Percentiles rank a stretch among this genome's conserved stretches.
Evolutionary conservation across 2,113 vertebrate genomes (phyloP).

Genomic region (Gopherus evgoodei): DNA sequence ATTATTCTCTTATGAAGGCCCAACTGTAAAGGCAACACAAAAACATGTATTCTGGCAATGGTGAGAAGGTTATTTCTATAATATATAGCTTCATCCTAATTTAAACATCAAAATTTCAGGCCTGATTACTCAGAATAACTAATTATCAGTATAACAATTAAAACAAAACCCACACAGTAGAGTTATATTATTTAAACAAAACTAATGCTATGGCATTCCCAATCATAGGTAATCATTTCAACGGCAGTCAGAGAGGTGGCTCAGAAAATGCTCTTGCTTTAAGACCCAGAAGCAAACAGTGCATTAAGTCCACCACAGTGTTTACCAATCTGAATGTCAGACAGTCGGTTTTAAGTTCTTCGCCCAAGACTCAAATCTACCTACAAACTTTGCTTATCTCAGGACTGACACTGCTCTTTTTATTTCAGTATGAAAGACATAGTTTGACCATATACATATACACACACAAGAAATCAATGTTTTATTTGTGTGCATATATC

Average conservation of each 20-base stretch:
- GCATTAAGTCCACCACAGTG: not conserved
- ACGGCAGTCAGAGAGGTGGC: fast-evolving
- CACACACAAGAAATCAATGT: not conserved
- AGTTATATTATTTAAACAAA: slow-evolving; percentile 3
- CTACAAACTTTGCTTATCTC: not conserved
- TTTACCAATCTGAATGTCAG: not conserved
- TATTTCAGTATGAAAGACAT: not conserved
- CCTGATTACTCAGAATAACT: slow-evolving; percentile 37
- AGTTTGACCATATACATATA: not conserved
- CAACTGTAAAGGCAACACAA: slow-evolving; percentile 24
- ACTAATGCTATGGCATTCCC: not conserved
- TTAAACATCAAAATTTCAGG: slow-evolving; percentile 52
- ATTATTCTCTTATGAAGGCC: slow-evolving; percentile 8
- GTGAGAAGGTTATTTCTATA: slow-evolving; percentile 34
- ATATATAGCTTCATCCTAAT: slow-evolving; percentile 36
- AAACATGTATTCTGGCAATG: not conserved
- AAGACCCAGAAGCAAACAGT: not conserved
- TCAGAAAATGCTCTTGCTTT: not conserved
- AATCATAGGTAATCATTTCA: not conserved
- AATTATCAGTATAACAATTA: slow-evolving; percentile 3
- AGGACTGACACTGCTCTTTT: not conserved
- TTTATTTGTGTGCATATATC: not conserved
- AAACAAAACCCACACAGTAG: slow-evolving; percentile 40
- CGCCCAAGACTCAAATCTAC: slow-evolving; percentile 6
- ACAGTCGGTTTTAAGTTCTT: slow-evolving; percentile 14